Conservation (phyloP, 2,113 vertebrate genomes). For the Antechinus flavipes region DNA sequence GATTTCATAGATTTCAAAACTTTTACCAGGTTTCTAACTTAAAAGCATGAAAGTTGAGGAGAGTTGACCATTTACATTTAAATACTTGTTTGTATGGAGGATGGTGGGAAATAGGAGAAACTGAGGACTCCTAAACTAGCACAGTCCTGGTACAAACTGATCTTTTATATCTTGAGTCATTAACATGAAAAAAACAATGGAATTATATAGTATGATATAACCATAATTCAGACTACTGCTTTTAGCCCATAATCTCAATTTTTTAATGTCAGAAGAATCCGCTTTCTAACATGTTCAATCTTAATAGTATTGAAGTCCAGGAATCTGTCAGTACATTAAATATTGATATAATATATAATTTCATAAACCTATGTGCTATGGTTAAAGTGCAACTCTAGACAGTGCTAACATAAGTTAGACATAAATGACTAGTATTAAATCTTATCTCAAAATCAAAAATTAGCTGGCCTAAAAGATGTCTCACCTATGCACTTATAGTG, state of each 20-base stretch:
- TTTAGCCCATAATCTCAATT: background rate
- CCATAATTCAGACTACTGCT: background rate
- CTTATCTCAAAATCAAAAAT: background rate
- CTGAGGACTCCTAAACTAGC: background rate
- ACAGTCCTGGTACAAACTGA: background rate
- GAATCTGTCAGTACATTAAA: background rate
- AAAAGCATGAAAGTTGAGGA: background rate
- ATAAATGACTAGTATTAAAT: background rate
- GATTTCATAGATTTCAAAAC: background rate
- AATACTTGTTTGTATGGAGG: background rate
- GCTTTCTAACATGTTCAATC: background rate
- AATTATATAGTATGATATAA: background rate
- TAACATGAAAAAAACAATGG: background rate
- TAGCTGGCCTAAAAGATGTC: background rate
- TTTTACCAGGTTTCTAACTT: background rate
- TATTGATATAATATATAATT: background rate
- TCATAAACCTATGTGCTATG: background rate
- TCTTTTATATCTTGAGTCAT: slow-evolving; percentile 6
- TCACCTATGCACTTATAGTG: background rate
- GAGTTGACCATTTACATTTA: background rate
- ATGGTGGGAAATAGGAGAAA: background rate
- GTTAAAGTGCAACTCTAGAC: background rate
- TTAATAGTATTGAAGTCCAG: background rate
- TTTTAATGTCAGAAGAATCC: background rate
- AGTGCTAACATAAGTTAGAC: background rate